Conservation (phyloP, 2,797 vertebrate genomes). For the Lutjanus argentimaculatus region DNA sequence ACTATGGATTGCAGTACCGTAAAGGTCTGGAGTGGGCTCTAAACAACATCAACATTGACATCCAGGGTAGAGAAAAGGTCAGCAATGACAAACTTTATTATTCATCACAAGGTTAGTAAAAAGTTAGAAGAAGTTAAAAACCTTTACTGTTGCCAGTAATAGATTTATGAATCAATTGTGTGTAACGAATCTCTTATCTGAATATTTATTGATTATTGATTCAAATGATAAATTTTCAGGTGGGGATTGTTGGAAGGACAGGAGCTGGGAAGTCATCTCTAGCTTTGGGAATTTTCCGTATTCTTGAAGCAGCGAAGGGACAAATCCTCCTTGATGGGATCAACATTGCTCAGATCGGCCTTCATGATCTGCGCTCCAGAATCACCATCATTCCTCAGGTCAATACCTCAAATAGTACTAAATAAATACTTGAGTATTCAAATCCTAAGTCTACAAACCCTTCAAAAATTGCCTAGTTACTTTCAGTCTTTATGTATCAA, state of each 20-base stretch:
- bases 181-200: not conserved
- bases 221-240: slow-evolving; percentile 69
- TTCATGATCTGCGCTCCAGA: slow-evolving; percentile 91
- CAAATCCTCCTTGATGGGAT: slow-evolving; percentile 89
- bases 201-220: not conserved
- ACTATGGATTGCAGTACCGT: slow-evolving; percentile 89
- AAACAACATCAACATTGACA: slow-evolving; percentile 81
- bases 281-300: slow-evolving; percentile 93
- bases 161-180: not conserved
- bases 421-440: no score
- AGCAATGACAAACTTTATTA: slow-evolving; percentile 11
- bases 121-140: no score
- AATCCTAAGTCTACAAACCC: no score
- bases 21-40: slow-evolving; percentile 88
- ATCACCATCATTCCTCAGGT: slow-evolving; percentile 94
- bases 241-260: slow-evolving; percentile 93
- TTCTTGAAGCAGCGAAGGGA: slow-evolving; percentile 90
- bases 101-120: no score
- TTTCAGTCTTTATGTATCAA: no score
- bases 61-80: slow-evolving; percentile 90
- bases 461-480: no score
- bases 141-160: not conserved
- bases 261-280: slow-evolving; percentile 95
- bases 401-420: not conserved
- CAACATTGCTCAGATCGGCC: slow-evolving; percentile 90